Evolutionary conservation across 2,888 invertebrate species (phyloP).

Genomic region (Ophion ellenae): DNA sequence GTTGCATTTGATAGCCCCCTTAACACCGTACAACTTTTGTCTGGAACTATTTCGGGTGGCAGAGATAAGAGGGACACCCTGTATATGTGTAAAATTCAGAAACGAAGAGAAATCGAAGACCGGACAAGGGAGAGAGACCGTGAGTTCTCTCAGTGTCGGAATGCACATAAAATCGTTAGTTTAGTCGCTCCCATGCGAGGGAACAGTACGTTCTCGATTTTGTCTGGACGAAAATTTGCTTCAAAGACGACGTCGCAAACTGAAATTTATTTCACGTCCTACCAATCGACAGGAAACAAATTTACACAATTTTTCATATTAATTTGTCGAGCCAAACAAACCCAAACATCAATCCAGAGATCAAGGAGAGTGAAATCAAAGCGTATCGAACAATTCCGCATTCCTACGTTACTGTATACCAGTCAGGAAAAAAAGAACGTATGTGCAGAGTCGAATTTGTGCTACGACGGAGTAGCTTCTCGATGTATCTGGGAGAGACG

Average conservation of each 20-base stretch:
- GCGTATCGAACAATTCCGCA: slow-evolving; percentile 29
- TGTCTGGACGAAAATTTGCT: slow-evolving; percentile 10
- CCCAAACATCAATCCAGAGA: background rate
- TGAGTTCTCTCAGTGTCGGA: slow-evolving; percentile 71
- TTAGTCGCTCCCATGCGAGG: slow-evolving; percentile 71
- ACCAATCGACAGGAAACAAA: background rate
- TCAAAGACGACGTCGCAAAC: slow-evolving; percentile 8
- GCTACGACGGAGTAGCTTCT: background rate
- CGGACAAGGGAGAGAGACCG: background rate
- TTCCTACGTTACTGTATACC: slow-evolving; percentile 15
- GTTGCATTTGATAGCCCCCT: too few species aligned
- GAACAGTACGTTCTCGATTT: slow-evolving; percentile 44
- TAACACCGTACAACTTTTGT: too few species aligned
- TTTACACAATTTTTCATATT: slow-evolving; percentile 12
- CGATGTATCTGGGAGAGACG: slow-evolving; percentile 11
- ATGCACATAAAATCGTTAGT: slow-evolving; percentile 78
- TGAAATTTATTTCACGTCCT: background rate
- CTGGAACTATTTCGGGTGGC: too few species aligned
- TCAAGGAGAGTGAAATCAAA: background rate
- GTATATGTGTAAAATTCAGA: slow-evolving; percentile 15
- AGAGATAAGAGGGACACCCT: too few species aligned
- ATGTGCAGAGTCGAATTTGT: background rate
- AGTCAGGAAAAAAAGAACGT: slow-evolving; percentile 18
- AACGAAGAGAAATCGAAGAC: slow-evolving; percentile 58
- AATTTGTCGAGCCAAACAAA: background rate